These are phyloP conservation scores for Lota lota DNA, from an alignment of 2,113 vertebrate genomes.

Conservation along the genomic window DNA sequence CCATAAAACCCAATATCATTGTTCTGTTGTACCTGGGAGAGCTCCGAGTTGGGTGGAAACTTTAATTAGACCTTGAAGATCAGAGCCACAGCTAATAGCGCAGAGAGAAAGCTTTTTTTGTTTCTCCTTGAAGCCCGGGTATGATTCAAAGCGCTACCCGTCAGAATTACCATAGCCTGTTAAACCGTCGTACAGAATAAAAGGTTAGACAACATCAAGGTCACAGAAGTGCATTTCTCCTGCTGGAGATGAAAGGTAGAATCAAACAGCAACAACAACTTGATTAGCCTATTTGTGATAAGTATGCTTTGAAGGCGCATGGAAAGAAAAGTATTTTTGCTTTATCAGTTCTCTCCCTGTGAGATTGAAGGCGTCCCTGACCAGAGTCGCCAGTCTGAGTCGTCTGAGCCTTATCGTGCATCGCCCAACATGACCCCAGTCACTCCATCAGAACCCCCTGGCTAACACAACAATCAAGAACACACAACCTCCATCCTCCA, in stretches of 20 bases:
- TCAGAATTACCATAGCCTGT: conserved; percentile 51
- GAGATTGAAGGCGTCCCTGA: conserved; percentile 18
- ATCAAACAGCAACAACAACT: conserved; percentile 45
- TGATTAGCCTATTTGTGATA: conserved; percentile 63
- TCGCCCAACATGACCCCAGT: not conserved
- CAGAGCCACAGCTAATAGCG: conserved; percentile 50
- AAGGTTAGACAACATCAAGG: conserved; percentile 62
- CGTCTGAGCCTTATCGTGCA: conserved; percentile 42
- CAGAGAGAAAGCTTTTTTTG: conserved; percentile 33
- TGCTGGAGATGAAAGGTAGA: conserved; percentile 61
- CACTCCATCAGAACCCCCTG: conserved; percentile 12
- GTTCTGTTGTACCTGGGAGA: conserved; percentile 41
- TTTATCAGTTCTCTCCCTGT: conserved; percentile 46
- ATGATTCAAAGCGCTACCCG: conserved; percentile 50
- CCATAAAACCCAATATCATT: conserved; percentile 30
- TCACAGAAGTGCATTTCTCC: conserved; percentile 47
- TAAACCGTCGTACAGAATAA: conserved; percentile 27
- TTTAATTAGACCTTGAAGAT: conserved; percentile 57
- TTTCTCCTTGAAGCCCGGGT: conserved; percentile 49
- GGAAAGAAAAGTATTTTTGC: conserved; percentile 46
- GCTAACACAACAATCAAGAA: conserved; percentile 23
- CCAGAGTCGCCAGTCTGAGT: conserved; percentile 41
- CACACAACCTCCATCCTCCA: conserved; percentile 1
- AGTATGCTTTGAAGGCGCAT: conserved; percentile 63
- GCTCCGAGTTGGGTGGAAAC: conserved; percentile 38